Evolutionary conservation across 2,888 invertebrate genomes (phyloP), one percentile per base, ranked within the genome.

Genomic region (Nymphalis polychloros): DNA sequence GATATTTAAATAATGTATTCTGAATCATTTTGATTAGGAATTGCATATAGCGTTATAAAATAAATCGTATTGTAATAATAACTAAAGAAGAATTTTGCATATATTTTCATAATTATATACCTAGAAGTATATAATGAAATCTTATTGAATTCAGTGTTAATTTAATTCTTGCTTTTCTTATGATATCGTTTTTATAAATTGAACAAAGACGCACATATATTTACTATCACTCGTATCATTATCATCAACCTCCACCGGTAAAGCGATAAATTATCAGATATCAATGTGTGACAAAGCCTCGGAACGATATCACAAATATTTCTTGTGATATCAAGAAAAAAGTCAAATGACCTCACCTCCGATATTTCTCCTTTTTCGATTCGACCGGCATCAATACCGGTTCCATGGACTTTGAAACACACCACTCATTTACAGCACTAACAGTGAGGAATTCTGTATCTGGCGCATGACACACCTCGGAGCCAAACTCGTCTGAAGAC

Each of bases 371-470:
- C 84, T 90, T 91, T 86, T 93, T 92, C 47, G 89, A 85, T 87
- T 92, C 90, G 76, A 88, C 86, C 70, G 88, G 90, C 77, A 91
- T 79, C 77, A 89, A 83, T 80, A 87, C 84, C 79, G 90, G 88
- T 82, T 88, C 87, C 72, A 80, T 78, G 67, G 90, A 87, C 81
- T 89, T 88, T 76, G 90, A 84, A 75, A 92, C 85, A 83, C 92
- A 92, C 90, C 92, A 93, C 80, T 92, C 92, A 81, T 92, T 92
- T 82, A 92, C 91, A 82, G 92, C 91, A 89, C 92, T 91, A 80
- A 92, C 90, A 76, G 91, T 91, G 70, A 91, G 84, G 77, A 90
- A 90, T 79, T 92, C 92, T 48, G 87, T 86, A 77, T 91, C 88
- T 61, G 91, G 91, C 50, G 89, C 91, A 73, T 92, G 91, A 78